phyloP scores from a whole-genome alignment of 2,113 vertebrate species.

The Thamnaconus septentrionalis region DNA sequence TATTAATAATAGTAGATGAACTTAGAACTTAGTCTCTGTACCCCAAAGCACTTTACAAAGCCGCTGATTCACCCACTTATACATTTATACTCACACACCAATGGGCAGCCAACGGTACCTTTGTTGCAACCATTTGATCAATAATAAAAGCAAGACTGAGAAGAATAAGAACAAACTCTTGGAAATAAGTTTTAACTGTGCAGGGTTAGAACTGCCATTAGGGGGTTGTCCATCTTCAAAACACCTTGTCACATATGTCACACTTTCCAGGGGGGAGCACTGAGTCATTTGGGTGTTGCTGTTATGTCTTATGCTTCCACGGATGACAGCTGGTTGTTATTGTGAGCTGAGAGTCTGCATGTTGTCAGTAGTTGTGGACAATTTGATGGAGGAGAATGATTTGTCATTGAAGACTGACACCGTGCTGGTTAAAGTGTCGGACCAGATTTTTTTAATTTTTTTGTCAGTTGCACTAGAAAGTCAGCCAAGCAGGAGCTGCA shows the following conservation, averaged over 20 bases:
- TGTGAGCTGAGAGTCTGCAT: constrained; percentile 12
- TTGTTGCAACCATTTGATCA: too few species aligned
- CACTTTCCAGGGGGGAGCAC: constrained; percentile 7
- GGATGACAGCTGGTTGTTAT: constrained; percentile 25
- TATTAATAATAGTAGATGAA: too few species aligned
- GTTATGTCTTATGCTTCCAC: constrained; percentile 18
- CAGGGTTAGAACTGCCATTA: neutral
- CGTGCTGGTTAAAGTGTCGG: neutral
- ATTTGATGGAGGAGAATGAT: constrained; percentile 5
- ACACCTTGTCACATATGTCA: constrained; percentile 25
- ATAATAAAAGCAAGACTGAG: too few species aligned
- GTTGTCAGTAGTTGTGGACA: constrained; percentile 10
- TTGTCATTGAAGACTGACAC: constrained; percentile 2
- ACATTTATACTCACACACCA: too few species aligned
- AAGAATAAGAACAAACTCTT: neutral
- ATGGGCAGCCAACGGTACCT: too few species aligned
- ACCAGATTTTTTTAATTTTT: too few species aligned
- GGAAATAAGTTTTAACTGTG: constrained; percentile 7
- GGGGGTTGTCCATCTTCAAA: too few species aligned
- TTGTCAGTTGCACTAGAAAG: constrained; percentile 22
- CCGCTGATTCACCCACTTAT: too few species aligned
- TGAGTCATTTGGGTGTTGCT: constrained; percentile 26
- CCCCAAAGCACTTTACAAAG: too few species aligned
- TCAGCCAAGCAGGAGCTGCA: too few species aligned
- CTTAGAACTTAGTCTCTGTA: too few species aligned